These are phyloP conservation scores for Lepilemur ruficaudatus DNA, from an alignment of 2,797 vertebrate species.

Conservation along the genomic window DNA sequence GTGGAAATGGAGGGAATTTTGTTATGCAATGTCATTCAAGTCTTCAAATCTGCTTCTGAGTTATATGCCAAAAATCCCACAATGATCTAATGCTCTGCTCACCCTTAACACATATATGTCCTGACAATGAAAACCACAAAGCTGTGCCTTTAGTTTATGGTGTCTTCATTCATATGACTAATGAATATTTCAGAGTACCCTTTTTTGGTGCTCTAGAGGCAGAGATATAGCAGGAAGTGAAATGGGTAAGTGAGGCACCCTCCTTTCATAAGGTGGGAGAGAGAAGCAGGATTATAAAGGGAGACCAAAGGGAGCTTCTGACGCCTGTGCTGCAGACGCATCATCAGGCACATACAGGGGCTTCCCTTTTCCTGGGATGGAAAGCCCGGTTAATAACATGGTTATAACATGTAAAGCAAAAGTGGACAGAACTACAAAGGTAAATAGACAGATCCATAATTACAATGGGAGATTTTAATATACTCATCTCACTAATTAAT, in stretches of 20 bases:
- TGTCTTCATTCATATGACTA: not conserved
- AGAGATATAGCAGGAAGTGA: not conserved
- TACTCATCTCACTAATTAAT: not conserved
- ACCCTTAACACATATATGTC: not conserved
- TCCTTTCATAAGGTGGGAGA: not conserved
- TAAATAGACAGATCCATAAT: not conserved
- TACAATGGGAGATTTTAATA: not conserved
- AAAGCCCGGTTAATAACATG: not conserved
- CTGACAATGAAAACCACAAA: not conserved
- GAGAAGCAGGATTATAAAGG: not conserved
- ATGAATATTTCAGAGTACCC: not conserved
- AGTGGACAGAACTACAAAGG: not conserved
- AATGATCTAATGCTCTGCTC: not conserved
- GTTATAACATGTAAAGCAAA: not conserved
- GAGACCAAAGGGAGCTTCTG: not conserved
- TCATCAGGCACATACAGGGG: not conserved
- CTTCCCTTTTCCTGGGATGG: not conserved
- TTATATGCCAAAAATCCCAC: not conserved
- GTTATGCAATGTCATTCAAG: not conserved
- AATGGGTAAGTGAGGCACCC: not conserved
- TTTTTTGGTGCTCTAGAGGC: not conserved
- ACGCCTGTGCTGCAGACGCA: not conserved
- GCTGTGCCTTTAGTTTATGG: not conserved
- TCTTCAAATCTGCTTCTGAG: not conserved
- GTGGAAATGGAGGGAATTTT: not conserved